Evolutionary conservation across 64 coral and sea anemone species (phyloP).

Genomic region (Trachythela sp.): DNA sequence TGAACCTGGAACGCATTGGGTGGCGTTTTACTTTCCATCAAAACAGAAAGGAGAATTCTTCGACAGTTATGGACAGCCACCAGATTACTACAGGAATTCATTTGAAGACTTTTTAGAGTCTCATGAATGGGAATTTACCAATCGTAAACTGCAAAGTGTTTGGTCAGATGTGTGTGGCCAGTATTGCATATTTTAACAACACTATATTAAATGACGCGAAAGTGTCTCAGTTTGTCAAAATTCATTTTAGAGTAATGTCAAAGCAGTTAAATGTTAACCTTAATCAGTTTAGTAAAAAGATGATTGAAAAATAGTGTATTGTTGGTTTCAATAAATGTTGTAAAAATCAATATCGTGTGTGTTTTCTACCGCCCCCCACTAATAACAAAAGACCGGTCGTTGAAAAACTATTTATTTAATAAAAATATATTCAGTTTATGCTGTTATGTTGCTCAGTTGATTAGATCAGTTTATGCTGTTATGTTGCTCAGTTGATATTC

Average conservation of each 20-base stretch:
- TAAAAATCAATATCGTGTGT: not conserved
- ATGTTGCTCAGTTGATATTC: too few species aligned
- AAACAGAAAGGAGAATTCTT: too few species aligned
- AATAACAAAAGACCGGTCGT: too few species aligned
- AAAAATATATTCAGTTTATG: too few species aligned
- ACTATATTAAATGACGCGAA: not conserved
- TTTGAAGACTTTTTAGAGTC: not conserved
- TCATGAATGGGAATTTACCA: not conserved
- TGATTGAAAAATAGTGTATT: too few species aligned
- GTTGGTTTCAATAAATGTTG: not conserved
- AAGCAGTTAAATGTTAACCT: not conserved
- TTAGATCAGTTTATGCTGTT: too few species aligned
- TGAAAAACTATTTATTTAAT: too few species aligned
- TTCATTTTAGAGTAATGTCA: not conserved
- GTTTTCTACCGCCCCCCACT: not conserved
- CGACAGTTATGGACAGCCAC: too few species aligned
- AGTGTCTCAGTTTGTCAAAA: conserved; percentile 1
- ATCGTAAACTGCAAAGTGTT: not conserved
- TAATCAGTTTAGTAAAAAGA: not conserved
- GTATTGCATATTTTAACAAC: not conserved
- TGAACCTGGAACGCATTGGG: too few species aligned
- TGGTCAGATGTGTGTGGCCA: not conserved
- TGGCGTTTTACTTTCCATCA: too few species aligned
- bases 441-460: too few species aligned
- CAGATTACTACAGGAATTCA: too few species aligned